Conservation (phyloP, 1,140 invertebrate genomes). For the Ylistrum balloti region DNA sequence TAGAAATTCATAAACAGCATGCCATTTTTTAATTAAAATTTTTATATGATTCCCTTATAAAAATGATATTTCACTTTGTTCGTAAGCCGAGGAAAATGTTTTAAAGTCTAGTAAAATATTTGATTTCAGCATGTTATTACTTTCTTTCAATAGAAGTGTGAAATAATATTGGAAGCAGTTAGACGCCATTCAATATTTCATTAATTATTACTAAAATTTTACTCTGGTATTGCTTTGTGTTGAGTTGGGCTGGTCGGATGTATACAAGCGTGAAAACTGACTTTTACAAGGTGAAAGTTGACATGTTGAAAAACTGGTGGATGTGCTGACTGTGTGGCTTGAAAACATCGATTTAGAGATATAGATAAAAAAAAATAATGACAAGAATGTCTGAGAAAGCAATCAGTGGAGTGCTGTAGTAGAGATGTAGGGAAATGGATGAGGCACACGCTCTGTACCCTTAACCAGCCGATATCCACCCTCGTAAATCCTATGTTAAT, state of each 20-base stretch:
- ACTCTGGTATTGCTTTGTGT: background rate
- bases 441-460: background rate
- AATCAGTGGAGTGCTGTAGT: background rate
- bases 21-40: background rate
- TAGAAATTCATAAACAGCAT: background rate
- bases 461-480: background rate
- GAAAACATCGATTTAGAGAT: conserved; percentile 38
- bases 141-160: background rate
- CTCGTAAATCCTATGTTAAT: conserved; percentile 10
- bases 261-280: conserved; percentile 17
- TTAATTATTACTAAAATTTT: background rate
- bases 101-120: no score
- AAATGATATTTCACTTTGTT: no score
- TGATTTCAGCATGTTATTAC: background rate
- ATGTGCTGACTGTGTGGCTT: background rate
- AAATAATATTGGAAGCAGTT: background rate
- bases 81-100: no score
- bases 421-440: background rate
- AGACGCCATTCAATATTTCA: background rate
- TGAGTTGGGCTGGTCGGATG: background rate
- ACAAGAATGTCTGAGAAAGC: conserved; percentile 14
- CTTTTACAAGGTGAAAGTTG: background rate
- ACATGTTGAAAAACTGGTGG: background rate
- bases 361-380: background rate
- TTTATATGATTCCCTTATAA: no score